phyloP scores from a whole-genome alignment of 2,113 vertebrate species.

The Clarias macrocephalus region DNA sequence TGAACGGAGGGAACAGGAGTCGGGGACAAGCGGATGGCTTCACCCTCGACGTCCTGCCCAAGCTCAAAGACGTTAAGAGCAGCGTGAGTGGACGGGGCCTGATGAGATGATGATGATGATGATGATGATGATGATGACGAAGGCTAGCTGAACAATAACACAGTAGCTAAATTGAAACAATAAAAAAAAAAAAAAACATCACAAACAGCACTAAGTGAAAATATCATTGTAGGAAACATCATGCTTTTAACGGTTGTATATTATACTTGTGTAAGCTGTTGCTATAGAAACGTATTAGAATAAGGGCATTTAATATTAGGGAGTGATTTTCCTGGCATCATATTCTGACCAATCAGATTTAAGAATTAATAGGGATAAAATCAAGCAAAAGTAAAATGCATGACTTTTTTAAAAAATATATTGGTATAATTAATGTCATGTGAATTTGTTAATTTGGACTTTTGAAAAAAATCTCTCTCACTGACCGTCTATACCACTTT shows the following conservation, averaged over 20 bases:
- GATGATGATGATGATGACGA: background rate
- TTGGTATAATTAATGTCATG: too few relatives aligned
- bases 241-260: background rate
- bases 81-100: slow-evolving; percentile 81
- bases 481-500: too few relatives aligned
- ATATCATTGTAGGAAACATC: background rate
- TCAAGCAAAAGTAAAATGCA: background rate
- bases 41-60: slow-evolving; percentile 90
- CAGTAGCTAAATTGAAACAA: background rate
- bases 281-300: background rate
- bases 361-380: background rate
- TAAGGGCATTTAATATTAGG: background rate
- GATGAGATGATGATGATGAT: background rate
- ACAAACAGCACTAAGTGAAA: background rate
- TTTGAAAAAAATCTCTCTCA: too few relatives aligned
- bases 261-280: background rate
- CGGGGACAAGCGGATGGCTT: slow-evolving; percentile 95
- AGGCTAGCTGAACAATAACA: background rate
- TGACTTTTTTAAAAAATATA: too few relatives aligned
- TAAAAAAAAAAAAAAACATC: background rate
- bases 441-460: too few relatives aligned
- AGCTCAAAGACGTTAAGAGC: slow-evolving; percentile 97
- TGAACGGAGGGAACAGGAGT: slow-evolving; percentile 94
- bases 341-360: background rate
- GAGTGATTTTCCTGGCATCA: background rate